Conservation (phyloP, 2,888 invertebrate species). For the Frankliniella intonsa region DNA sequence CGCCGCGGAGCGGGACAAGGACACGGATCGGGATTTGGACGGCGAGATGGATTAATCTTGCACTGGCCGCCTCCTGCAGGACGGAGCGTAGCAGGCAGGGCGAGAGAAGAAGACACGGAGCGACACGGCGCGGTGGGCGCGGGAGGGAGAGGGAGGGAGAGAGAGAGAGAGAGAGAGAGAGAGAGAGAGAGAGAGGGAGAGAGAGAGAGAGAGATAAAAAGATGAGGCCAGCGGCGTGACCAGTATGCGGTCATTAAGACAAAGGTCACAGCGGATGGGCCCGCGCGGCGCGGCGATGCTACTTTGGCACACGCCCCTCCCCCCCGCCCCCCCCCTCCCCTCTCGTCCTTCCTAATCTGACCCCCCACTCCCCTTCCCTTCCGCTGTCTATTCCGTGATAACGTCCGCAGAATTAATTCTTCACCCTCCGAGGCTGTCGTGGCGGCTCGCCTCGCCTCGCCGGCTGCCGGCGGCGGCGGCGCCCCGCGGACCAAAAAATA, state of each 20-base stretch:
- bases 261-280: background rate
- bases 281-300: background rate
- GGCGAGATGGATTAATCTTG: background rate
- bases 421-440: no score
- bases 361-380: no score
- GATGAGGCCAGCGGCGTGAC: background rate
- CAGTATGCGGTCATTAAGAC: background rate
- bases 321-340: no score
- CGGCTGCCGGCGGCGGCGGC: no score
- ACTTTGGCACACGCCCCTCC: no score
- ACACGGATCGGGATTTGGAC: background rate
- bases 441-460: no score
- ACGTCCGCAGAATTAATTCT: no score
- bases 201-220: background rate
- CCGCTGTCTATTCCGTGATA: no score
- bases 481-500: no score
- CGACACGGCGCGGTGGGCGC: background rate
- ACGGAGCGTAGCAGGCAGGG: background rate
- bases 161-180: background rate
- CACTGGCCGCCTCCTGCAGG: background rate
- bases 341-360: no score
- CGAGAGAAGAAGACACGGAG: background rate
- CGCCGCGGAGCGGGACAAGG: background rate
- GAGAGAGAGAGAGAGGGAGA: background rate
- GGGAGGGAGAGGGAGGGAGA: background rate